Base-by-base conservation (phyloP, 2,113 vertebrate genomes). In the Pelusios castaneus region DNA sequence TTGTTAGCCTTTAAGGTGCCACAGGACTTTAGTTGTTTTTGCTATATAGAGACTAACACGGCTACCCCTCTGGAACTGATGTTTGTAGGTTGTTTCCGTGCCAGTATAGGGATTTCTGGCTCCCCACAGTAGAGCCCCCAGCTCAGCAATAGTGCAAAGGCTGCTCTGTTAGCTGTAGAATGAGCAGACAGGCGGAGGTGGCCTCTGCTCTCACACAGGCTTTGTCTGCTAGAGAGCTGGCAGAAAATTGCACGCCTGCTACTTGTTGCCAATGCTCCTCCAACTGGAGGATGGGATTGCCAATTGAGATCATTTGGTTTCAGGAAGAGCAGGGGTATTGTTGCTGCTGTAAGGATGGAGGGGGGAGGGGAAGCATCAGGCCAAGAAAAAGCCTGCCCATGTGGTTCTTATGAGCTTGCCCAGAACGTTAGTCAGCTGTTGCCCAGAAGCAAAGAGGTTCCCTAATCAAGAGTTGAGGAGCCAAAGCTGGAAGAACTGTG, bases 341-440 rank as follows among this genome's bases (percentile, higher is more conserved):
- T 10, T 56, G 10, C 55, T 56, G 25, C 55, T 58, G 27, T 25
- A 58, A 58, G 55, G 55, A 58, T 25, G 27, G 11, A 58, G 55
- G 25, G 55, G 24, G 27, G 55, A 12, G 27, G 55, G 10, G 25
- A n/a, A n/a, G 25, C 55, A 29, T 27, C 27, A 10, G 25, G 5
- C 55, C 55, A 29, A 31, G 34, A 2, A 34, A 25, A 41, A 77
- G 6, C 3, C 67, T 77, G 58, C 77, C 5, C 27, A 58, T 58
- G 24, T 58, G 27, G 55, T 58, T 25, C 25, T 58, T 58, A 34
- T 43, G 3, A 80, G 45, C 29, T 34, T 19, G 8, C 77, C 5
- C 47, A 5, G 0, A 43, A 25, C 25, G 2, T 31, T 10, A 63
- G 8, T 60, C 51, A 78, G 80, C 6, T 5, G 25, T 16, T 70